phyloP scores from a whole-genome alignment of 2,888 invertebrate species.

The Lochmaea capreae region DNA sequence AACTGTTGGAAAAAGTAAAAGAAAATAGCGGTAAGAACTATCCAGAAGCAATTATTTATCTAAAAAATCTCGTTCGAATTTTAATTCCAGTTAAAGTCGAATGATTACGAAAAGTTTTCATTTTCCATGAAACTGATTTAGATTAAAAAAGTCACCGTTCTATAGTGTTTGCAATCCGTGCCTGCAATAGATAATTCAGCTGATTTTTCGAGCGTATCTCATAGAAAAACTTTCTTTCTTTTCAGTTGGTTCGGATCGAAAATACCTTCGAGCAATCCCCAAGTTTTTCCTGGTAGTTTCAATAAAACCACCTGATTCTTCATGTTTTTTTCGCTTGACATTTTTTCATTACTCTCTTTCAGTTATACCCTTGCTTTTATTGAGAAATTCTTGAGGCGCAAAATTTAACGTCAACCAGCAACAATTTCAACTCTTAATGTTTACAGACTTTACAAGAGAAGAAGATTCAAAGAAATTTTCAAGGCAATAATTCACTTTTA shows the following conservation, averaged over 20 bases:
- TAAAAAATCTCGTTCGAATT: not conserved
- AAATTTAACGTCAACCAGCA: slow-evolving; percentile 55
- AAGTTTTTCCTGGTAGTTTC: slow-evolving; percentile 50
- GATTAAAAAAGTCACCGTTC: slow-evolving; percentile 33
- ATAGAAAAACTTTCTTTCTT: slow-evolving; percentile 45
- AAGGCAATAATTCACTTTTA: no score
- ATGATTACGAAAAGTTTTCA: slow-evolving; percentile 34
- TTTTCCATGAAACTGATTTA: slow-evolving; percentile 39
- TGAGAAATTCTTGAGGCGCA: slow-evolving; percentile 59
- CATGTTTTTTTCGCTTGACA: slow-evolving; percentile 56
- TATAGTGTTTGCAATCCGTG: slow-evolving; percentile 38
- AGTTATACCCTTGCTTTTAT: slow-evolving; percentile 53
- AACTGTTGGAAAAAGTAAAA: not conserved
- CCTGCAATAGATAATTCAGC: slow-evolving; percentile 40
- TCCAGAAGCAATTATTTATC: slow-evolving; percentile 10
- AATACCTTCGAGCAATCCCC: slow-evolving; percentile 24
- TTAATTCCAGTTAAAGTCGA: slow-evolving; percentile 11
- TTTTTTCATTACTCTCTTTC: slow-evolving; percentile 59
- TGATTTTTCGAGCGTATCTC: slow-evolving; percentile 41
- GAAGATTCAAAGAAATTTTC: no score
- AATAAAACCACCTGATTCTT: slow-evolving; percentile 56
- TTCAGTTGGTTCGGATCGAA: slow-evolving; percentile 37
- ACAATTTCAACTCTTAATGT: slow-evolving; percentile 51
- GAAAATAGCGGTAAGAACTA: not conserved
- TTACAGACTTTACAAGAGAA: not conserved